Percentiles rank a stretch among this genome's conserved stretches.
phyloP scores from a whole-genome alignment of 2,888 invertebrate species.

The Eupithecia tripunctaria region DNA sequence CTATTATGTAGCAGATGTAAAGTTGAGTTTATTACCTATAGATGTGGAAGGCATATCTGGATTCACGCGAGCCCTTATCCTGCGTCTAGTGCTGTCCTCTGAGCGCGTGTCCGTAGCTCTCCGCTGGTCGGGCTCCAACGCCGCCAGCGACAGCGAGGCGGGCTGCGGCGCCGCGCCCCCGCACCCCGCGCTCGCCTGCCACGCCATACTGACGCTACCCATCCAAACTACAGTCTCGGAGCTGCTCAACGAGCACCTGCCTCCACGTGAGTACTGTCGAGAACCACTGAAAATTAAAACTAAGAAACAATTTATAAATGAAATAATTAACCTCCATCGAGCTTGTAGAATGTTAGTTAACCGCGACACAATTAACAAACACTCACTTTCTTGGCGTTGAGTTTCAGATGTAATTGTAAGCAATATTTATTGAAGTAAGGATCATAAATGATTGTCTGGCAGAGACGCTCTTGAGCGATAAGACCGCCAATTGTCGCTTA shows the following conservation, averaged over 20 bases:
- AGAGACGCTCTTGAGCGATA: too few relatives aligned
- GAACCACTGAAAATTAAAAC: too few relatives aligned
- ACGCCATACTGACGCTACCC: conserved; percentile 89
- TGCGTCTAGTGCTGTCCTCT: conserved; percentile 93
- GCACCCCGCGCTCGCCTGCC: conserved; percentile 83
- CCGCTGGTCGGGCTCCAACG: conserved; percentile 77
- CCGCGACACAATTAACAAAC: too few relatives aligned
- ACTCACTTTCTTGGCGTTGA: too few relatives aligned
- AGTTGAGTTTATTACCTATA: conserved; percentile 32
- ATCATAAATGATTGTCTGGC: too few relatives aligned
- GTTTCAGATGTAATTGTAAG: too few relatives aligned
- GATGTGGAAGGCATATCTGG: conserved; percentile 89
- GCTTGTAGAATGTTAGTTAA: too few relatives aligned
- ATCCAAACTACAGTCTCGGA: conserved; percentile 88
- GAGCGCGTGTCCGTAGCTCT: conserved; percentile 93
- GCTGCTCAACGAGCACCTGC: conserved; percentile 86
- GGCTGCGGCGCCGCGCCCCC: conserved; percentile 85
- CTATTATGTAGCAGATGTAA: too few relatives aligned
- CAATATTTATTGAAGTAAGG: too few relatives aligned
- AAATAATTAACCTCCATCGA: too few relatives aligned
- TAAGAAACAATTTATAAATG: too few relatives aligned
- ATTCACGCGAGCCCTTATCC: conserved; percentile 93
- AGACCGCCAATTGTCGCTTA: too few relatives aligned
- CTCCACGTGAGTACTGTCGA: conserved; percentile 58
- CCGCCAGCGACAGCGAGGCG: conserved; percentile 84